These are phyloP conservation scores for Platalea minor DNA, from an alignment of 2,797 vertebrate genomes.

Conservation along the genomic window DNA sequence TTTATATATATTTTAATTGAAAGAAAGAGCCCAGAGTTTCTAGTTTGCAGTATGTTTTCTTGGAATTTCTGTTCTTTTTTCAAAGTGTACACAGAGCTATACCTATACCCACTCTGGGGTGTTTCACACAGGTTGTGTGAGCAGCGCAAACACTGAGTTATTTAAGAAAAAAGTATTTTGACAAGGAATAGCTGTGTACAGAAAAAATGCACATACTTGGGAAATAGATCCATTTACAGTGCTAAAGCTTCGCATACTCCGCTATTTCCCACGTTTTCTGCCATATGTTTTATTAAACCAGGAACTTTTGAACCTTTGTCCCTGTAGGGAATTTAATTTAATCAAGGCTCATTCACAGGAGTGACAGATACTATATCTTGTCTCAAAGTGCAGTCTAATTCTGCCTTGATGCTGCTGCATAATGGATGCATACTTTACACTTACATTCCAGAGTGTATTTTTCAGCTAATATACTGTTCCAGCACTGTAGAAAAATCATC, in stretches of 20 bases:
- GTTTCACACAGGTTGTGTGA: neutral
- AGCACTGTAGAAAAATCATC: constrained; percentile 39
- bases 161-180: constrained; percentile 12
- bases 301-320: constrained; percentile 61
- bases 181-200: neutral
- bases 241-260: neutral
- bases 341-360: constrained; percentile 56
- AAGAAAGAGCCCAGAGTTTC: neutral
- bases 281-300: constrained; percentile 52
- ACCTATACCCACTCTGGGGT: neutral
- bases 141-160: constrained; percentile 2
- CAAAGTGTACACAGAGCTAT: neutral
- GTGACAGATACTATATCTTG: constrained; percentile 42
- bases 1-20: neutral
- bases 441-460: constrained; percentile 40
- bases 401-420: constrained; percentile 56
- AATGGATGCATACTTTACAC: constrained; percentile 61
- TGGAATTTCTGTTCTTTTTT: neutral
- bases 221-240: neutral
- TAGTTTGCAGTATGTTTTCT: neutral
- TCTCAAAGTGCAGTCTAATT: constrained; percentile 56
- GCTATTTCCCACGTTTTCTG: constrained; percentile 42
- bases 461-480: constrained; percentile 44
- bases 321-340: constrained; percentile 61
- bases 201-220: neutral